Conservation (phyloP, 2,797 vertebrate species). For the Neosalanx taihuensis region DNA sequence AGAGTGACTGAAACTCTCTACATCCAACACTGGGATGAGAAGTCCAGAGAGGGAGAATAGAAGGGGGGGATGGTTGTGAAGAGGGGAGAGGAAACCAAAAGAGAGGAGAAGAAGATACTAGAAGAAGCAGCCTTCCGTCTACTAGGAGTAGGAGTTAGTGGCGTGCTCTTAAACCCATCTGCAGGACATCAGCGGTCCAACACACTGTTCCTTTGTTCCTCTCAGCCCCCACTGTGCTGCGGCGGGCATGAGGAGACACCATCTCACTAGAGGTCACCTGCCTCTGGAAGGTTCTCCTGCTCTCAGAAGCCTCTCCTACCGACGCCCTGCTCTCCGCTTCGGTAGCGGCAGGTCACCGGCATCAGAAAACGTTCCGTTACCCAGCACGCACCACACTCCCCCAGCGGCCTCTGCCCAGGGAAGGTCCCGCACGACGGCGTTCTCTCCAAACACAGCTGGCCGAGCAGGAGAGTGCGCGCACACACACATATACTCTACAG, state of each 20-base stretch:
- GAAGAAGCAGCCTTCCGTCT: not conserved
- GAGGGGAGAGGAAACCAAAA: not conserved
- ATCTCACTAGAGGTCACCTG: too few relatives aligned
- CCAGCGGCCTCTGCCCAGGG: slow-evolving; percentile 33
- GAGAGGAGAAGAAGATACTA: not conserved
- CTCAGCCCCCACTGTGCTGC: not conserved
- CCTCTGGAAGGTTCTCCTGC: not conserved
- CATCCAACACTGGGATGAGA: slow-evolving; percentile 23
- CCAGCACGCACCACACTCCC: slow-evolving; percentile 26
- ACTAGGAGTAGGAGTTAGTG: too few relatives aligned
- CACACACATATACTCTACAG: slow-evolving; percentile 2
- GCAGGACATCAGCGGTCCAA: slow-evolving; percentile 19
- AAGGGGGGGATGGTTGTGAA: not conserved
- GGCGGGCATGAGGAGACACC: not conserved
- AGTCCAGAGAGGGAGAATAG: not conserved
- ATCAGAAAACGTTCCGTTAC: slow-evolving; percentile 31
- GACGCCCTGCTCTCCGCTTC: too few relatives aligned
- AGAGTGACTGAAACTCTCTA: slow-evolving; percentile 26
- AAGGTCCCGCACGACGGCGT: slow-evolving; percentile 64
- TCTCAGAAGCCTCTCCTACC: slow-evolving; percentile 35
- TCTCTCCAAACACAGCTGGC: slow-evolving; percentile 74
- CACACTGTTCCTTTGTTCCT: slow-evolving; percentile 34
- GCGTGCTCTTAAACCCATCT: slow-evolving; percentile 37
- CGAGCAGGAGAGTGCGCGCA: slow-evolving; percentile 17
- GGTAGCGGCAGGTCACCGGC: not conserved